Percentiles rank a stretch among this genome's conserved stretches.
Evolutionary conservation across 2,888 invertebrate genomes (phyloP).

Genomic region (Agonum fuliginosum): DNA sequence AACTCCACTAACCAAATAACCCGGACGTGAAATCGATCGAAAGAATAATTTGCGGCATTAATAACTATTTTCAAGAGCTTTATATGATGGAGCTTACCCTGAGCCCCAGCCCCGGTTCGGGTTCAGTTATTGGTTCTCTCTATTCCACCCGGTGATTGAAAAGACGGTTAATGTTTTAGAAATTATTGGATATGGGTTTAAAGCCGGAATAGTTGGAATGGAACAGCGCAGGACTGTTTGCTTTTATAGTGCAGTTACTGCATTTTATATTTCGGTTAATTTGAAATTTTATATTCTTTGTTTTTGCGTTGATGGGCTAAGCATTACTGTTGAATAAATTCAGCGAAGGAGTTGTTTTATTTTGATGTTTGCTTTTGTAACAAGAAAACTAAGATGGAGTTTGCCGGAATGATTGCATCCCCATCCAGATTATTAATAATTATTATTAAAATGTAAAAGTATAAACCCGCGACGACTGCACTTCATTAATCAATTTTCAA

Average conservation of each 20-base stretch:
- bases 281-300: too few relatives aligned
- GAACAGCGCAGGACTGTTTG: not conserved
- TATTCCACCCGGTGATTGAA: slow-evolving; percentile 3
- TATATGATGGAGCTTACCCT: not conserved
- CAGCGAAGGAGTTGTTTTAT: too few relatives aligned
- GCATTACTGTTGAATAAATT: too few relatives aligned
- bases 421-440: too few relatives aligned
- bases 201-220: not conserved
- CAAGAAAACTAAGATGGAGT: too few relatives aligned
- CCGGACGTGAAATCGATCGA: slow-evolving; percentile 39
- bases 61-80: slow-evolving; percentile 19
- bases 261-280: too few relatives aligned
- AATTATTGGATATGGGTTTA: slow-evolving; percentile 11
- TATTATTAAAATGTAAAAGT: too few relatives aligned
- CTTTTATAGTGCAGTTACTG: not conserved
- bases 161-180: slow-evolving; percentile 12
- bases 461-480: too few relatives aligned
- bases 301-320: too few relatives aligned
- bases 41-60: slow-evolving; percentile 24
- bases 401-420: too few relatives aligned
- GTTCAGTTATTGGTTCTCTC: not conserved
- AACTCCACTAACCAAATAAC: slow-evolving; percentile 54
- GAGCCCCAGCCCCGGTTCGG: not conserved
- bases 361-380: too few relatives aligned
- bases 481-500: too few relatives aligned